Conservation (phyloP, 2,888 invertebrate species). For the Latrodectus elegans region DNA sequence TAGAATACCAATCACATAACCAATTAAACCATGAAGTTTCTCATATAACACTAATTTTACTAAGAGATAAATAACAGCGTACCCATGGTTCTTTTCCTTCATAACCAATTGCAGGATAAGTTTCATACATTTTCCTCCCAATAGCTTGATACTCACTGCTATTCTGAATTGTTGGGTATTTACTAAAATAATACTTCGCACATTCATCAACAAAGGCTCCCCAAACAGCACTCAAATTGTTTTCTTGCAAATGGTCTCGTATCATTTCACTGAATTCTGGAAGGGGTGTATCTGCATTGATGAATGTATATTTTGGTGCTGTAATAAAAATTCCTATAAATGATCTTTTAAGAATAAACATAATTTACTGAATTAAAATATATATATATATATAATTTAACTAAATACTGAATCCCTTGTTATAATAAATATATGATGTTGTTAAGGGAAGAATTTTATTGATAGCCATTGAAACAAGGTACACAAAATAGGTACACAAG, state of each 20-base stretch:
- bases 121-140: slow-evolving; percentile 62
- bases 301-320: slow-evolving; percentile 35
- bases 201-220: slow-evolving; percentile 63
- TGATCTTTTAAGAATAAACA: too few relatives aligned
- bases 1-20: too few relatives aligned
- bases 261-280: slow-evolving; percentile 50
- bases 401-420: too few relatives aligned
- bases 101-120: slow-evolving; percentile 43
- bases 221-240: slow-evolving; percentile 55
- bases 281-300: slow-evolving; percentile 52
- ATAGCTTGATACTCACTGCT: slow-evolving; percentile 66
- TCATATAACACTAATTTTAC: too few relatives aligned
- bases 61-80: neutral
- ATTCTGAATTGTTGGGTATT: slow-evolving; percentile 60
- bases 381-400: too few relatives aligned
- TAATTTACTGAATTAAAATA: too few relatives aligned
- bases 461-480: too few relatives aligned
- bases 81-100: slow-evolving; percentile 67
- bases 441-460: too few relatives aligned
- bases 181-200: slow-evolving; percentile 51
- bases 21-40: too few relatives aligned
- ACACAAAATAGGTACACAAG: too few relatives aligned
- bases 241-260: slow-evolving; percentile 21
- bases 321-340: neutral
- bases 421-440: too few relatives aligned